These are phyloP conservation scores for Orchesella flavescens DNA, from an alignment of 2,888 invertebrate genomes.

Conservation along the genomic window DNA sequence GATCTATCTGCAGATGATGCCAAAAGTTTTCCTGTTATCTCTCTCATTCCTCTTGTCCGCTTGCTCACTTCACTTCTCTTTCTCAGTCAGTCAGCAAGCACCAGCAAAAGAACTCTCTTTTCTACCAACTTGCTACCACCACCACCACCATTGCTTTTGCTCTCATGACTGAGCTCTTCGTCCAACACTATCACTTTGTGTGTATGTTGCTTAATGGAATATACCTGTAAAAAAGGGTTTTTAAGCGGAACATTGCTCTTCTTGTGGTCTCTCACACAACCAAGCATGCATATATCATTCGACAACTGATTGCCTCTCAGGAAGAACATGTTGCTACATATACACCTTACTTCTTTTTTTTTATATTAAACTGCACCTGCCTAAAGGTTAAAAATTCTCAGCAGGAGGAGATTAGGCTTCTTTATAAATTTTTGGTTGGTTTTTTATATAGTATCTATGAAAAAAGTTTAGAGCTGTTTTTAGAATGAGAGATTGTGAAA, in stretches of 20 bases:
- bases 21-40: conserved; percentile 65
- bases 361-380: conserved; percentile 59
- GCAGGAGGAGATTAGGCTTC: conserved; percentile 58
- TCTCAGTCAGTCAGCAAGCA: conserved; percentile 37
- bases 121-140: conserved; percentile 9
- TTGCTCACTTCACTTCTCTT: conserved; percentile 38
- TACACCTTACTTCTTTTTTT: conserved; percentile 21
- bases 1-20: conserved; percentile 64
- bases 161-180: neutral
- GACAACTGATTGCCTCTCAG: conserved; percentile 60
- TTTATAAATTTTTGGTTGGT: conserved; percentile 32
- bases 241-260: conserved; percentile 54
- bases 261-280: conserved; percentile 41
- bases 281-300: conserved; percentile 55
- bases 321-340: conserved; percentile 57
- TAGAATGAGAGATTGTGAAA: conserved; percentile 16
- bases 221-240: conserved; percentile 60
- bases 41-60: conserved; percentile 42
- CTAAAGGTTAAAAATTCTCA: conserved; percentile 60
- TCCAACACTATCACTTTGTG: conserved; percentile 21
- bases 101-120: conserved; percentile 41
- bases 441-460: conserved; percentile 30
- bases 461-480: conserved; percentile 45
- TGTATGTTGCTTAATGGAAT: conserved; percentile 56
- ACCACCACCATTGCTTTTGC: conserved; percentile 19